phyloP scores from a whole-genome alignment of 1,140 invertebrate genomes.

The Dufourea novaeangliae region DNA sequence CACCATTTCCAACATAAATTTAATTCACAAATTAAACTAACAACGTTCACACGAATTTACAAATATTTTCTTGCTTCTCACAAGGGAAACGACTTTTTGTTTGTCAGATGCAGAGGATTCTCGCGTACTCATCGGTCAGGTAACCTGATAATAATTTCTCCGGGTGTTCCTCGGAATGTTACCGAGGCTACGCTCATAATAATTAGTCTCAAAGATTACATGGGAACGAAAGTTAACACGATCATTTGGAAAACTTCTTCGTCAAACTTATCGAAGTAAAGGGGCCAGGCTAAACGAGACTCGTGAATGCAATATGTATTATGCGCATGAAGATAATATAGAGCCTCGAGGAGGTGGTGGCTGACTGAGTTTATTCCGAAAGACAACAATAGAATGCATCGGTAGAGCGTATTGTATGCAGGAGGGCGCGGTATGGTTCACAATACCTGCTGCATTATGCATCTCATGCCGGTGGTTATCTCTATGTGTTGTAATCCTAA shows the following conservation, averaged over 20 bases:
- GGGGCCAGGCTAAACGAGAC: constrained; percentile 62
- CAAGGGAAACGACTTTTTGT: too few relatives aligned
- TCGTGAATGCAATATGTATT: constrained; percentile 70
- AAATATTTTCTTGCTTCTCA: too few relatives aligned
- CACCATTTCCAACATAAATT: too few relatives aligned
- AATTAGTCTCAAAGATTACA: background rate
- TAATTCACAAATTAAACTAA: too few relatives aligned
- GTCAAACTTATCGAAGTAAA: constrained; percentile 57
- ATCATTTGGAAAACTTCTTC: constrained; percentile 55
- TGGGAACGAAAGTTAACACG: constrained; percentile 49
- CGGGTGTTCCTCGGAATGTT: background rate
- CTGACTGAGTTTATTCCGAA: constrained; percentile 72
- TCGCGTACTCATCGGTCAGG: too few relatives aligned
- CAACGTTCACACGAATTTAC: too few relatives aligned
- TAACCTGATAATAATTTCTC: too few relatives aligned
- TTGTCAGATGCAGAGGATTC: too few relatives aligned
- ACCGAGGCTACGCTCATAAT: constrained; percentile 11
- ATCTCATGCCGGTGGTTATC: constrained; percentile 71
- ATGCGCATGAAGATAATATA: constrained; percentile 70
- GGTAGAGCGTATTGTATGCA: constrained; percentile 77
- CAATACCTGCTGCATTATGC: constrained; percentile 80
- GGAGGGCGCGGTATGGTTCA: constrained; percentile 70
- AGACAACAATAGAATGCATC: constrained; percentile 77
- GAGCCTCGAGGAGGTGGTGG: constrained; percentile 65
- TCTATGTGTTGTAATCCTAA: constrained; percentile 72